phyloP scores from a whole-genome alignment of 2,113 vertebrate species.

The Pampusana beccarii region DNA sequence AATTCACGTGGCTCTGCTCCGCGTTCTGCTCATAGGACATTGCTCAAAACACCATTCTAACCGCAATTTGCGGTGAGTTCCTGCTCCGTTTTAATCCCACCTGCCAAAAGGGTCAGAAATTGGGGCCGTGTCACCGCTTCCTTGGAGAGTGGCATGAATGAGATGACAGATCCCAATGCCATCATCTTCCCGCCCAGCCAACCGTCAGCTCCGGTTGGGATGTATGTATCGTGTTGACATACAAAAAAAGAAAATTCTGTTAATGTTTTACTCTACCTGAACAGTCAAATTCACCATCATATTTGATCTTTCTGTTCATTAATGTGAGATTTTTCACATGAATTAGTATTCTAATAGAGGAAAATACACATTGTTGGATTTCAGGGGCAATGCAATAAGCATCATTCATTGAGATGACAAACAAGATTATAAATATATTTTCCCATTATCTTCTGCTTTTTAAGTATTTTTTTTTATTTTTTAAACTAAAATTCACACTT shows the following conservation, averaged over 20 bases:
- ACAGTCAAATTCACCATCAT: not conserved
- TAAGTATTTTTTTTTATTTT: not conserved
- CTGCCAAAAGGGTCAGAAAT: not conserved
- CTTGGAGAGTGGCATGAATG: fast-evolving
- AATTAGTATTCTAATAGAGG: not conserved
- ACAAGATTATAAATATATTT: not conserved
- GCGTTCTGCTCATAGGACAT: not conserved
- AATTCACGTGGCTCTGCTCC: fast-evolving
- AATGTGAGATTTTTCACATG: not conserved
- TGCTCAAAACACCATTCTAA: not conserved
- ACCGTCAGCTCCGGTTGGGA: not conserved
- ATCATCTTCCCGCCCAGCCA: not conserved
- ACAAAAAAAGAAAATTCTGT: not conserved
- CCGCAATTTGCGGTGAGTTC: not conserved
- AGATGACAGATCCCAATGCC: not conserved
- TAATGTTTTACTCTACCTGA: not conserved
- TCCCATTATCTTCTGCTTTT: not conserved
- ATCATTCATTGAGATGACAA: not conserved
- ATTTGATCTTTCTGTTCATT: not conserved
- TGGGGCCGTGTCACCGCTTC: fast-evolving
- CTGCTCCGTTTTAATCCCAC: not conserved
- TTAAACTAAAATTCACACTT: not conserved
- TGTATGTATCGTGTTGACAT: not conserved
- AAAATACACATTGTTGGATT: not conserved
- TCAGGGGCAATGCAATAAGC: not conserved